Base-by-base conservation (phyloP, 2,113 vertebrate species). In the Elaphurus davidianus region DNA sequence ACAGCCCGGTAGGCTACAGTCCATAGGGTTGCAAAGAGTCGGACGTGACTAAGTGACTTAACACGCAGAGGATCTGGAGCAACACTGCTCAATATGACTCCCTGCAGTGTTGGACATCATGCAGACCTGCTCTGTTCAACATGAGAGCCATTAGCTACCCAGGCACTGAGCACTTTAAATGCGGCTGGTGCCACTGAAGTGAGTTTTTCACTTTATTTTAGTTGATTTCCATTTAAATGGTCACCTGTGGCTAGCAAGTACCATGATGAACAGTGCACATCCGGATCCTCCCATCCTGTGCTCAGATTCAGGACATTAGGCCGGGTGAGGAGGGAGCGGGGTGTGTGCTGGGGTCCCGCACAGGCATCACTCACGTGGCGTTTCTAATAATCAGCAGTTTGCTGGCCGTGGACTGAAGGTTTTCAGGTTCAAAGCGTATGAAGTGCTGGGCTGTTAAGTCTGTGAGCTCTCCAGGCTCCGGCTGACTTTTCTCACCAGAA, bases 371-470 rank as follows among this genome's bases (percentile, higher is more conserved):
- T 0, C 99, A 99, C 99, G 98, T 99, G 6, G 99, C 98, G 83
- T 99, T 99, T 96, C 98, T 99, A 87, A 99, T 97, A 76, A 99
- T 30, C 91, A 99, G 9, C 30, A 57, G 98, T 96, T 99, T 99
- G 93, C 98, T 98, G 3, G 98, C 43, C 0, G 94, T 98, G 62
- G 98, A 96, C 67, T 98, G 98, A 19, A 99, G 99, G 97, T 99
- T 99, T 92, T 99, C 99, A 0, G 99, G 92, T 19, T 98, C 98
- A 17, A 99, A 99, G 23, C 98, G 97, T 55, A 99, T 86, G 91
- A 99, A 99, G 64, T 99, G 99, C 55, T 99, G 99, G 0, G 99
- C 99, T n/a, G 99, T 99, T 55, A 98, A 36, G 97, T 99, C 99
- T 33, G 96, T 99, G 59, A 98, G 74, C 97, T 99, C 99, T 33